Evolutionary conservation across 2,888 invertebrate genomes (phyloP), one percentile per base, ranked within the genome.

Genomic region (Charanyca ferruginea): DNA sequence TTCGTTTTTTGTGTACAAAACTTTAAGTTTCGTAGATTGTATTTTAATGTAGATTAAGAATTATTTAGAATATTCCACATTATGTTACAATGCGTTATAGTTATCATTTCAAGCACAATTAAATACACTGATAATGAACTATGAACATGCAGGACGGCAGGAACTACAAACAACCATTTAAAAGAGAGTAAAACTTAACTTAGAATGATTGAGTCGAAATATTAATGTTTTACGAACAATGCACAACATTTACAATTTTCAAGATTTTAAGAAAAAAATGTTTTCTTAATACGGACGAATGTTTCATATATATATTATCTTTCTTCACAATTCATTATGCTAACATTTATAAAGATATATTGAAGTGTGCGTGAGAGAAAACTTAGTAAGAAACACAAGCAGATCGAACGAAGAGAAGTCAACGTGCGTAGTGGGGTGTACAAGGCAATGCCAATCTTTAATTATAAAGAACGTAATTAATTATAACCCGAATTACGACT

Each of bases 131-230:
- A 69, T 53, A 69, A 63, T 73, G 60, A 72, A 61, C 48, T 74
- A 70, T 81, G 68, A 80, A 71, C 67, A 82, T 74, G 80, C 71
- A 85, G 87, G 88, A 89, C 89, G 89, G 89, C 83, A 87, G 82
- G 68, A 79, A 81, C 84, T 83, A 83, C 79, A 81, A 85, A 87
- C 89, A 89, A 89, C 88, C 86, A 83, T 82, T 79, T 62, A 71
- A 79, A 76, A 81, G 75, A 83, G 84, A 84, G 80, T 76, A 83
- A 78, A 73, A 79, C 65, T 77, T 71, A 72, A 66, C 51, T 53
- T 58, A 60, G 32, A 35, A 66, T 58, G 58, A 52, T 65, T 66
- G 49, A 64, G 49, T 66, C 59, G 41, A 57, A 63, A 76, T 70
- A 53, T 48, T 25, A 44, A 52, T 54, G 49, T 22, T 65, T 66